Base-by-base conservation (phyloP, 2,113 vertebrate species). In the Xyrauchen texanus region DNA sequence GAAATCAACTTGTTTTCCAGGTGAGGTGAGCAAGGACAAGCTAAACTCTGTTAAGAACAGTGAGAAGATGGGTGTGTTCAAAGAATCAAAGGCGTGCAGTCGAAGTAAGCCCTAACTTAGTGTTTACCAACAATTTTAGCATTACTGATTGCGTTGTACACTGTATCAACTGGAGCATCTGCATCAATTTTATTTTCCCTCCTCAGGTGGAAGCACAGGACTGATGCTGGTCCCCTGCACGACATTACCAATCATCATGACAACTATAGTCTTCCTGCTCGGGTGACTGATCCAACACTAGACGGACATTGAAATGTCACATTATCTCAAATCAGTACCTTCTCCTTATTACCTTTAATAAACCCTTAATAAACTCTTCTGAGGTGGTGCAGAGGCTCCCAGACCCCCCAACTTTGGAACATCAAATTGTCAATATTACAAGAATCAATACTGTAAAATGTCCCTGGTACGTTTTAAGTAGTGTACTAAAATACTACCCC, bases 11-110 rank as follows among this genome's bases (percentile, higher is more conserved):
- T 84, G 4, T 84, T 53, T 82, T 79, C 16, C 72, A 94, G 93
- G 93, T 49, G 0, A 86, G 0, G 86, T 93, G 11, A 83, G 72
- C 73, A 0, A 0, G 1, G 55, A 81, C 0, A 86, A 83, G 8
- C 85, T 94, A 55, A 60, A 4, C 0, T 83, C 89, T 5, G 84
- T 94, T 76, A 90, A 87, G 85, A 83, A 80, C 77, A 92, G 84
- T 46, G 61, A 76, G 2, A 16, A 8, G 74, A 92, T 94, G 93
- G 93, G 92, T 21, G 0, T 0, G 2, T 93, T 85, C 82, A 85
- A 1, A 80, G 88, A 92, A 80, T 82, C 89, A 0, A 0, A 60
- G 0, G 0, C 0, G 4, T 94, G 93, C 49, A 52, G 42, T 6
- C 52, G 55, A 75, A 83, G 92, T 93, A 83, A 91, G 93, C 8